Evolutionary conservation across 2,113 vertebrate genomes (phyloP), one percentile per base, ranked within the genome.

Genomic region (Sisor rabdophorus): DNA sequence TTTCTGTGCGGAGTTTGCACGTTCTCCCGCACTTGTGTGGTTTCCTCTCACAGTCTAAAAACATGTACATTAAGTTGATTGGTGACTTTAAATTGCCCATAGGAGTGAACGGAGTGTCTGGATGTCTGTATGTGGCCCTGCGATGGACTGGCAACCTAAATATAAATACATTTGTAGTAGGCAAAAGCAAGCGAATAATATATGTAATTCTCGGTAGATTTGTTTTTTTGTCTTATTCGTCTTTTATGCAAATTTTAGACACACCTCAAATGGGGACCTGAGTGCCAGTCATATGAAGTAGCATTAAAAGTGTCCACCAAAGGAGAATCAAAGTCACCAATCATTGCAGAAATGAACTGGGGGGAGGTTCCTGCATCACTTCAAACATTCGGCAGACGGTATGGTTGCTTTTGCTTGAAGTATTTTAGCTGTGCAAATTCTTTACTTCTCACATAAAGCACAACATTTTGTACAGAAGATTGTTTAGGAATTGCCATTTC

Each of bases 241-340:
- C 3, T 61, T 7, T 50, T 75, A 32, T 63, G 16, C 28, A 9
- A 54, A 16, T 78, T 71, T 55, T 16, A 93, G 92, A 76, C 83
- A 16, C 80, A 88, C 55, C 7, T 91, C 12, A 85, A 81, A 84
- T 93, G 91, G 91, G 92, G 92, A 71, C 86, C 88, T 76, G 88
- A 93, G 78, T 91, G 91, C 81, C 89, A 91, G 77, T 53, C 87
- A 40, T 92, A 91, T 79, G 83, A 88, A 64, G 77, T 92, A 63
- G 86, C 82, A 53, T 17, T 90, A 75, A 77, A 20, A 22, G 77
- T 84, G 16, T 73, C 78, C 54, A 65, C 78, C 22, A 48, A 63
- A 7, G 60, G 79, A 54, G 84, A 80, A 47, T 68, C 85, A 60
- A 86, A 76, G 47, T 82, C 85, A 22, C 75, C 77, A 0, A 11